These are phyloP conservation scores for Carassius auratus DNA, from an alignment of 2,113 vertebrate genomes.

Conservation along the genomic window DNA sequence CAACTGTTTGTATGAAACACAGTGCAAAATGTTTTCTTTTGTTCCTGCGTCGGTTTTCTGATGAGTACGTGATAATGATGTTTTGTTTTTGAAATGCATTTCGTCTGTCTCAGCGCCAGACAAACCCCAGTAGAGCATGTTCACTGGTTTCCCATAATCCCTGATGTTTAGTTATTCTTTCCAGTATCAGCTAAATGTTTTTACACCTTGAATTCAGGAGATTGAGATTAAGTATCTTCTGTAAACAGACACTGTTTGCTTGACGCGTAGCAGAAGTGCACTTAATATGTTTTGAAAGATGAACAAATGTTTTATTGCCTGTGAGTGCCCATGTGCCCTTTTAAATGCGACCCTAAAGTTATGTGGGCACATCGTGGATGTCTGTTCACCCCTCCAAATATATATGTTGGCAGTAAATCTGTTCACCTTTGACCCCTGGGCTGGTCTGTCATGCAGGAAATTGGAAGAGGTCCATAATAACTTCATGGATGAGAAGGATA, in stretches of 20 bases:
- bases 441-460: constrained; percentile 71
- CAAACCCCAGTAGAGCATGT: constrained; percentile 44
- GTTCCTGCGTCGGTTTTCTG: not conserved
- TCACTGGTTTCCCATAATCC: constrained; percentile 53
- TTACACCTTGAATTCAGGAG: constrained; percentile 57
- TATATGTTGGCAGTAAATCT: constrained; percentile 42
- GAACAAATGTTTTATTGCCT: constrained; percentile 25
- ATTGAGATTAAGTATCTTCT: constrained; percentile 38
- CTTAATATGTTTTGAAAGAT: constrained; percentile 45
- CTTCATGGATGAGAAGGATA: constrained; percentile 86
- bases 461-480: constrained; percentile 80
- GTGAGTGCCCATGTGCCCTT: not conserved
- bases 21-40: constrained; percentile 9
- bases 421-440: constrained; percentile 28
- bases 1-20: not conserved
- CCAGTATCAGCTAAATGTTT: constrained; percentile 60
- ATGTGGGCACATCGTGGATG: not conserved
- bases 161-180: constrained; percentile 52
- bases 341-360: constrained; percentile 15
- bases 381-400: constrained; percentile 34
- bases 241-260: constrained; percentile 18
- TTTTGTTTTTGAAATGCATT: constrained; percentile 22
- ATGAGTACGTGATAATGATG: constrained; percentile 21
- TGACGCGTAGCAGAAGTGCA: constrained; percentile 33
- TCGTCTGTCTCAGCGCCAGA: constrained; percentile 33